Evolutionary conservation across 1,140 invertebrate genomes (phyloP), one percentile per base, ranked within the genome.

Genomic region (Mylabris phalerata): DNA sequence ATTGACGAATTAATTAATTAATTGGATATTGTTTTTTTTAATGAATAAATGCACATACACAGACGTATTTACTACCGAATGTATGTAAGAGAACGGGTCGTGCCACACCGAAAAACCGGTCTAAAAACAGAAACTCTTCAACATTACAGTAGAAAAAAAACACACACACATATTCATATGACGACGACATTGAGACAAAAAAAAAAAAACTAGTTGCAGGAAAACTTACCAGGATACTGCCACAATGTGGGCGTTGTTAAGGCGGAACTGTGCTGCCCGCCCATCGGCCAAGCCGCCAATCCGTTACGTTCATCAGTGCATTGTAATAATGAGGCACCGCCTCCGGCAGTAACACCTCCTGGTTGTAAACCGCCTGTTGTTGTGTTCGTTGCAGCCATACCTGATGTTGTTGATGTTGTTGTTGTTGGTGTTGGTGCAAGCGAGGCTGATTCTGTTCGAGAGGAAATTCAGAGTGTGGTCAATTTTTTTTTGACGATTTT

Each of bases 211-310:
- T 9, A 42, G 5, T n/a, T n/a, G 9, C 4, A 42, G 41, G 41
- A 42, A 40, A 40, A 42, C 80, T 82, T 73, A 86, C 84, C 80
- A 65, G 85, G 85, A 77, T 87, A 88, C 75, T 86, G 82, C 86
- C 82, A 86, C 68, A 88, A 76, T 60, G 86, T 83, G 54, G 86
- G 79, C 65, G 84, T 71, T 65, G 74, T 68, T 61, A 79, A 66
- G 67, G 76, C 73, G 57, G 75, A 75, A 50, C 67, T 71, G 58
- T 77, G 74, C 42, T 73, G 67, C 13, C 75, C 75, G 63, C 75
- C 76, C 59, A 79, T 55, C 27, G 68, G 66, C 71, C 77, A 77
- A 61, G 75, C 72, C 57, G 78, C 73, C 61, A 80, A 73, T 65
- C 73, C 72, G 46, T 69, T 63, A 51, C 78, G 75, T 62, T 80